phyloP scores from a whole-genome alignment of 2,113 vertebrate genomes.

The Gadus chalcogrammus region DNA sequence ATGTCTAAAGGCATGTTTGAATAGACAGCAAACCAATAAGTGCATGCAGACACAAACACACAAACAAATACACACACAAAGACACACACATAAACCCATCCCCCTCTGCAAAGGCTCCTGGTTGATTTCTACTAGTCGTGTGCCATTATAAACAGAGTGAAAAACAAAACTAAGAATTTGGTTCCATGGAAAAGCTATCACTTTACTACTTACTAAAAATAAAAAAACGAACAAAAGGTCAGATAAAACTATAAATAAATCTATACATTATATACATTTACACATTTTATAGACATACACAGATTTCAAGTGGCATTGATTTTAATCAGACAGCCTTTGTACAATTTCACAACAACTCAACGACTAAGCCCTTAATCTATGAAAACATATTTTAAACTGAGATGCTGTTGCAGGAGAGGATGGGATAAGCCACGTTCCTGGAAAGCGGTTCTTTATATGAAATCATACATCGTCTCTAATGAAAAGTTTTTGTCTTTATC shows the following conservation, averaged over 20 bases:
- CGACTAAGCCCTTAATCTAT: constrained; percentile 67
- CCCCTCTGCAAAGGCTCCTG: constrained; percentile 70
- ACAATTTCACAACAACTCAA: constrained; percentile 52
- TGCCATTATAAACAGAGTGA: constrained; percentile 48
- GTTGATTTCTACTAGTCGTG: constrained; percentile 70
- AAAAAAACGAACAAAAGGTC: neutral
- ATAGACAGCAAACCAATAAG: neutral
- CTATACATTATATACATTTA: too few relatives aligned
- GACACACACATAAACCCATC: constrained; percentile 44
- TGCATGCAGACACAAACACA: constrained; percentile 39
- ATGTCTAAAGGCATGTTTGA: constrained; percentile 55
- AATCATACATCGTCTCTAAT: neutral
- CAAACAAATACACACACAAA: constrained; percentile 14
- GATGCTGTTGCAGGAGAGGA: constrained; percentile 16
- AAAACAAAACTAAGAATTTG: constrained; percentile 3
- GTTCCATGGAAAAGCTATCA: neutral
- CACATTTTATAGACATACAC: too few relatives aligned
- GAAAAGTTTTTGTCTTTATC: neutral
- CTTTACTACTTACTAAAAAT: neutral
- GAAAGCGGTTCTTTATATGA: constrained; percentile 43
- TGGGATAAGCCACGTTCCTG: constrained; percentile 59
- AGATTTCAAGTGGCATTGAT: too few relatives aligned
- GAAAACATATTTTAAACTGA: constrained; percentile 67
- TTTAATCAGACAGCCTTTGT: constrained; percentile 19
- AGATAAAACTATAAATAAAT: neutral